Evolutionary conservation across 2,888 invertebrate genomes (phyloP).

Genomic region (Brachyopa scutellaris): DNA sequence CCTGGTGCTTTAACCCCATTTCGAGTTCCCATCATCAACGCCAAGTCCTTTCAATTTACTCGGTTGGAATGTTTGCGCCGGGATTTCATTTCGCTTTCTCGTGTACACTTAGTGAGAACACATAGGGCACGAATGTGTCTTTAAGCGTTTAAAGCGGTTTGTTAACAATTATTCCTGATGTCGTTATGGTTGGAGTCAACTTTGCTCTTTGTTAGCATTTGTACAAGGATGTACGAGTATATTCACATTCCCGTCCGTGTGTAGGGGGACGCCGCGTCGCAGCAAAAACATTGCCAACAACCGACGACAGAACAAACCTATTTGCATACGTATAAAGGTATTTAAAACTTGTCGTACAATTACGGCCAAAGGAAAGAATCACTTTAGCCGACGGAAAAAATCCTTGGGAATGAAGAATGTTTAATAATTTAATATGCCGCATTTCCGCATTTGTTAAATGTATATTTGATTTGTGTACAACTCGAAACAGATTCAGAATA

Average conservation of each 20-base stretch:
- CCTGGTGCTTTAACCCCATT: conserved; percentile 71
- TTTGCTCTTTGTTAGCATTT: conserved; percentile 64
- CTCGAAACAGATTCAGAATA: too few species aligned
- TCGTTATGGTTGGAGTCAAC: conserved; percentile 67
- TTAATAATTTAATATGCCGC: conserved; percentile 58
- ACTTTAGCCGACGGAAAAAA: conserved; percentile 31
- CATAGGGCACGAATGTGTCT: conserved; percentile 58
- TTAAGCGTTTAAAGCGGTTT: conserved; percentile 70
- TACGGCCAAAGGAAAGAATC: background rate
- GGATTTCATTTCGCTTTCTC: conserved; percentile 45
- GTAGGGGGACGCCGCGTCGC: conserved; percentile 4
- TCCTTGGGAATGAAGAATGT: conserved; percentile 39
- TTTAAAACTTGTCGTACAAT: conserved; percentile 38
- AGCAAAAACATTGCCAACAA: conserved; percentile 42
- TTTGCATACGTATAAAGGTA: conserved; percentile 65
- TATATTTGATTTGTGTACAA: too few species aligned
- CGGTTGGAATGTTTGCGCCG: conserved; percentile 51
- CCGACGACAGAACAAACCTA: conserved; percentile 58
- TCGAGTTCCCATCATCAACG: conserved; percentile 37
- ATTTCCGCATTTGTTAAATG: conserved; percentile 31
- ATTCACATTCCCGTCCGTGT: background rate
- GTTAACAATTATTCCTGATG: conserved; percentile 71
- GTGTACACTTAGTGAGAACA: conserved; percentile 15
- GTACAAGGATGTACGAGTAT: conserved; percentile 46
- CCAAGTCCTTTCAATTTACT: conserved; percentile 61